Evolutionary conservation across 2,888 invertebrate genomes (phyloP).

Genomic region (Zelleria hepariella): DNA sequence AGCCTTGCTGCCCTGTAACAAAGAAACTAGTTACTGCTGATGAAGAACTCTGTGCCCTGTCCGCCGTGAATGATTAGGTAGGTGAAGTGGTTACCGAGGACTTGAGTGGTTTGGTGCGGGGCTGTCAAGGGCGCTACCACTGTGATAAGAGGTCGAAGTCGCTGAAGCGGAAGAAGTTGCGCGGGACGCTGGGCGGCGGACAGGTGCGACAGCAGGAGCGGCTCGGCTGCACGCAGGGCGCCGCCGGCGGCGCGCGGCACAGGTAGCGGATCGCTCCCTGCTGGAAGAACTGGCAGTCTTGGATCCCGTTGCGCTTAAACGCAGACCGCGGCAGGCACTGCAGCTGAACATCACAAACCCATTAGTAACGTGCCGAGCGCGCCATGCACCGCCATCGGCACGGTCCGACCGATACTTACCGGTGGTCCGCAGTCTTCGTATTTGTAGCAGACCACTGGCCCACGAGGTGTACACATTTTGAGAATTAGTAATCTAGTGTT

Average conservation of each 20-base stretch:
- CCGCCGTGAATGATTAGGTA: slow-evolving; percentile 38
- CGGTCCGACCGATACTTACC: slow-evolving; percentile 23
- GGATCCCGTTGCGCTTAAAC: slow-evolving; percentile 67
- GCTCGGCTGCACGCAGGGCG: slow-evolving; percentile 58
- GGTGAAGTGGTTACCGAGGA: slow-evolving; percentile 40
- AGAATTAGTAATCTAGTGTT: background rate
- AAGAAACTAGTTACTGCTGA: background rate
- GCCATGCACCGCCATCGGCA: background rate
- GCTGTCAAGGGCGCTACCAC: slow-evolving; percentile 40
- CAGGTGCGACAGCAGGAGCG: background rate
- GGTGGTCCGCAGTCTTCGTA: slow-evolving; percentile 66
- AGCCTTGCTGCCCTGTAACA: slow-evolving; percentile 40
- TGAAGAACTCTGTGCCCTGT: slow-evolving; percentile 21
- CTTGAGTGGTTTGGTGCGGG: slow-evolving; percentile 23
- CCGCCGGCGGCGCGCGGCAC: slow-evolving; percentile 47
- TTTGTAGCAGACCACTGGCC: slow-evolving; percentile 65
- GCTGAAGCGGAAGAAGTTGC: slow-evolving; percentile 48
- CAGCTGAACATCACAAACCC: slow-evolving; percentile 34
- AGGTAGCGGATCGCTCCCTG: slow-evolving; percentile 65
- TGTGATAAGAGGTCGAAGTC: slow-evolving; percentile 62
- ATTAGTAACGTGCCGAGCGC: background rate
- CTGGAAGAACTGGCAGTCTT: slow-evolving; percentile 66
- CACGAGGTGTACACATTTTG: slow-evolving; percentile 59
- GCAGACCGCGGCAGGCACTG: slow-evolving; percentile 66
- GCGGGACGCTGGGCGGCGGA: background rate